Evolutionary conservation across 2,113 vertebrate genomes (phyloP), one percentile per base, ranked within the genome.

Genomic region (Calonectris borealis): DNA sequence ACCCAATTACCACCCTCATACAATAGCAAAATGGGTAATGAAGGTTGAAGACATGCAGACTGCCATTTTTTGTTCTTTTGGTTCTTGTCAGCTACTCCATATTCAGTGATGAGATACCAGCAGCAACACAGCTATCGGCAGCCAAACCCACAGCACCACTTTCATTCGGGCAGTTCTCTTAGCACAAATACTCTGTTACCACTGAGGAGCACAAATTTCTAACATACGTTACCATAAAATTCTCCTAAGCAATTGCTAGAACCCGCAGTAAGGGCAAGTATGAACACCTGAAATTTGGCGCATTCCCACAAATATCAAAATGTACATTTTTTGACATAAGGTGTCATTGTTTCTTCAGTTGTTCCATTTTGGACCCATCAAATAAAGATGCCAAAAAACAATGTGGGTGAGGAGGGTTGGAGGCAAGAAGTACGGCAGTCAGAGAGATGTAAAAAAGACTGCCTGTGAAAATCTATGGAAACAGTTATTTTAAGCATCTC

Each of bases 161-260:
- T 40, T 36, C 26, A 36, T 65, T 61, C 44, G 48, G 81, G 48
- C 27, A 48, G 29, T 16, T 86, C 18, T 57, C 31, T 34, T 38
- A 62, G 65, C 60, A 51, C 51, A 88, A 51, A 79, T 34, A 48
- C 31, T 16, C 65, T 38, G 5, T 44, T 68, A 48, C 16, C 29
- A 36, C 36, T 3, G 14, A 86, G 83, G 21, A 80, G 27, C 20
- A 48, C 4, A 75, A 36, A 54, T 10, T 82, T 46, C 46, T 34
- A 48, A 58, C 2, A 6, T 11, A 46, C 0, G 0, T 75, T 71
- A 42, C 38, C n/a, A 48, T 1, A 13, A 29, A 76, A 20, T 24
- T 81, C 54, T 80, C 60, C 51, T 38, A 60, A 89, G 32, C 22
- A 76, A 55, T 19, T 60, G 22, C 58, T 32, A 60, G 73, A 87